phyloP scores from a whole-genome alignment of 2,888 invertebrate species.

The Octonoba sinensis region DNA sequence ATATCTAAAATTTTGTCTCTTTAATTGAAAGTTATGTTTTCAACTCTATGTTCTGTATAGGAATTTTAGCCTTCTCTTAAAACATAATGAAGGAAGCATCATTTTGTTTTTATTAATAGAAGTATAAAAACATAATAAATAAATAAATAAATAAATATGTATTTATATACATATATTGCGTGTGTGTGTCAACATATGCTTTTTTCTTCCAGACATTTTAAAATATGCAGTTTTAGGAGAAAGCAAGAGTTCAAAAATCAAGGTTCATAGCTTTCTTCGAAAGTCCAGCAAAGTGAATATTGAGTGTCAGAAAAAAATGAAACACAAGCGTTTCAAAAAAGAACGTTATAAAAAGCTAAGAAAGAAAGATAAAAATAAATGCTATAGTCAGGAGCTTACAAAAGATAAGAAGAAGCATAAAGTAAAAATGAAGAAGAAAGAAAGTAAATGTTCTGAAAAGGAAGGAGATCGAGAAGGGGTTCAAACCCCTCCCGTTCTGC shows the following conservation, averaged over 20 bases:
- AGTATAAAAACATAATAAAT: background rate
- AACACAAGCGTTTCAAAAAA: slow-evolving; percentile 53
- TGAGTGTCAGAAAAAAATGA: slow-evolving; percentile 53
- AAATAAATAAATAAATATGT: background rate
- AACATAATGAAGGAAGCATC: no score
- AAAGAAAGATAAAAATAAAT: slow-evolving; percentile 51
- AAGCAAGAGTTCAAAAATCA: slow-evolving; percentile 54
- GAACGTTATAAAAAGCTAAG: slow-evolving; percentile 53
- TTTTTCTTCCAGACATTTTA: slow-evolving; percentile 32
- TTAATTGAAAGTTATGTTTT: no score
- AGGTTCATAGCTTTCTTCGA: slow-evolving; percentile 45
- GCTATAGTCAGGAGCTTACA: slow-evolving; percentile 11
- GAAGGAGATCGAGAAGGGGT: slow-evolving; percentile 39
- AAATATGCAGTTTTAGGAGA: slow-evolving; percentile 50
- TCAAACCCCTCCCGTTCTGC: slow-evolving; percentile 51
- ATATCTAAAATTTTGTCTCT: no score
- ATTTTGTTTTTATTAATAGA: background rate
- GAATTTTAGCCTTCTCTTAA: no score
- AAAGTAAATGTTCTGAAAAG: slow-evolving; percentile 39
- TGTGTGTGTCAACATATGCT: slow-evolving; percentile 1
- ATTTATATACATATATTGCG: background rate
- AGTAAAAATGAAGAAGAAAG: slow-evolving; percentile 54
- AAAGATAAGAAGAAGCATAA: slow-evolving; percentile 59
- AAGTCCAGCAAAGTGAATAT: slow-evolving; percentile 52
- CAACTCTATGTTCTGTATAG: no score